These are phyloP conservation scores for Hippocampus zosterae DNA, from an alignment of 2,113 vertebrate genomes.

Conservation along the genomic window DNA sequence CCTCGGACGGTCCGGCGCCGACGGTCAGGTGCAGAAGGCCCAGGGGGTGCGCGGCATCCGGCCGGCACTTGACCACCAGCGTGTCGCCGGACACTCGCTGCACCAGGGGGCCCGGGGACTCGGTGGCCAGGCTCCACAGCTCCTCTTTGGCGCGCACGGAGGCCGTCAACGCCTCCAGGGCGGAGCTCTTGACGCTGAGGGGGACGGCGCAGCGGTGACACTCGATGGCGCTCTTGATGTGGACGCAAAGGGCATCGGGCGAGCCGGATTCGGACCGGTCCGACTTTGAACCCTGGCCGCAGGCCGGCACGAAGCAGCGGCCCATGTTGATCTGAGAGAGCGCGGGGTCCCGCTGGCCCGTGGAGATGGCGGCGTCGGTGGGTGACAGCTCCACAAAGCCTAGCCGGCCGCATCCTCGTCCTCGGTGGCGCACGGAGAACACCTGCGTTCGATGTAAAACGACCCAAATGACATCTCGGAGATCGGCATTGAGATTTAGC, in stretches of 20 bases:
- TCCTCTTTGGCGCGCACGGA: slow-evolving; percentile 74
- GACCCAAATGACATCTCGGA: not conserved
- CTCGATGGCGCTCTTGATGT: slow-evolving; percentile 82
- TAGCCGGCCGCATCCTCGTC: slow-evolving; percentile 68
- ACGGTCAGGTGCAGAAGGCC: slow-evolving; percentile 86
- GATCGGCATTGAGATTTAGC: too few relatives aligned
- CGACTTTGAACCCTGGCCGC: slow-evolving; percentile 65
- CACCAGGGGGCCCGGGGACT: slow-evolving; percentile 84
- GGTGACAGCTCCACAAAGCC: slow-evolving; percentile 86
- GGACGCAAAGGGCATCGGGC: slow-evolving; percentile 77
- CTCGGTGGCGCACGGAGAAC: slow-evolving; percentile 82
- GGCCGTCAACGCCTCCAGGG: slow-evolving; percentile 73
- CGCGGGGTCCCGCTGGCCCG: slow-evolving; percentile 74
- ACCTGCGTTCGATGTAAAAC: slow-evolving; percentile 60
- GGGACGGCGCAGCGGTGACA: slow-evolving; percentile 78
- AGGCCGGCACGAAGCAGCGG: slow-evolving; percentile 79
- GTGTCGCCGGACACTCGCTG: slow-evolving; percentile 76
- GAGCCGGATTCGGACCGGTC: slow-evolving; percentile 34
- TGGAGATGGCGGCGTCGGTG: slow-evolving; percentile 78
- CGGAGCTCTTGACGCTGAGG: slow-evolving; percentile 82
- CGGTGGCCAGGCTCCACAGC: slow-evolving; percentile 83
- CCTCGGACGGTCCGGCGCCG: slow-evolving; percentile 12
- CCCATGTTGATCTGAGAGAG: slow-evolving; percentile 83
- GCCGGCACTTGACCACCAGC: slow-evolving; percentile 84
- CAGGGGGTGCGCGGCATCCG: slow-evolving; percentile 74